These are phyloP conservation scores for Gambusia yucatana DNA, from an alignment of 2,797 vertebrate genomes.

Conservation along the genomic window DNA sequence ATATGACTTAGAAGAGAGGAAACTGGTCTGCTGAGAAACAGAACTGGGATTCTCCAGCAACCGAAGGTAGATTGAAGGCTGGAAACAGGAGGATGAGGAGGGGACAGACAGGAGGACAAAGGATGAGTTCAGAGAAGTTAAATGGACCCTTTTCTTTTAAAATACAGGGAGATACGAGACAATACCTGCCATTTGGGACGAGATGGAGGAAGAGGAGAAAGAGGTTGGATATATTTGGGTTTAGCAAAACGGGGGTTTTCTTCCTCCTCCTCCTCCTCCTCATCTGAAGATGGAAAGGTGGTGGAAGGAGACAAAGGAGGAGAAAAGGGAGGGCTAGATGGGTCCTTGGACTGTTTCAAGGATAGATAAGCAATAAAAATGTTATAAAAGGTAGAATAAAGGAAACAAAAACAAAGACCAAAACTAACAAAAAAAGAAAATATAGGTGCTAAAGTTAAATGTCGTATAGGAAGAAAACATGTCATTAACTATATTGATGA, in stretches of 20 bases:
- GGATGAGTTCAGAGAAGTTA: constrained; percentile 1
- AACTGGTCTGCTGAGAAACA: constrained; percentile 54
- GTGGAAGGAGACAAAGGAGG: constrained; percentile 58
- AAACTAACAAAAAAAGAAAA: background rate
- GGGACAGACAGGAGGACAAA: background rate
- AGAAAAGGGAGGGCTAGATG: constrained; percentile 44
- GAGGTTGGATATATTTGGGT: constrained; percentile 73
- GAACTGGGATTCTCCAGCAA: constrained; percentile 70
- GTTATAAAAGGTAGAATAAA: background rate
- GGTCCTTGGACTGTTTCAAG: constrained; percentile 43
- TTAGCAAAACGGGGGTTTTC: constrained; percentile 88
- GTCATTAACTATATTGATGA: background rate
- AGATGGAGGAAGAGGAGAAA: constrained; percentile 62
- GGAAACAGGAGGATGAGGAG: constrained; percentile 33
- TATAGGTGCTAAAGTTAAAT: background rate
- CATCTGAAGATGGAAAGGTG: constrained; percentile 64
- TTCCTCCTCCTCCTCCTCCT: constrained; percentile 55
- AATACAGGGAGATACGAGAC: background rate
- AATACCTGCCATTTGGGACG: constrained; percentile 91
- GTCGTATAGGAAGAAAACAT: background rate
- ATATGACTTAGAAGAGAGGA: constrained; percentile 54
- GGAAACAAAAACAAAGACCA: background rate
- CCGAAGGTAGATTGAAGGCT: constrained; percentile 82
- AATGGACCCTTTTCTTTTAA: background rate
- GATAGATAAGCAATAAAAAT: background rate